These are phyloP conservation scores for Lethrus apterus DNA, from an alignment of 1,140 invertebrate species.

Conservation along the genomic window DNA sequence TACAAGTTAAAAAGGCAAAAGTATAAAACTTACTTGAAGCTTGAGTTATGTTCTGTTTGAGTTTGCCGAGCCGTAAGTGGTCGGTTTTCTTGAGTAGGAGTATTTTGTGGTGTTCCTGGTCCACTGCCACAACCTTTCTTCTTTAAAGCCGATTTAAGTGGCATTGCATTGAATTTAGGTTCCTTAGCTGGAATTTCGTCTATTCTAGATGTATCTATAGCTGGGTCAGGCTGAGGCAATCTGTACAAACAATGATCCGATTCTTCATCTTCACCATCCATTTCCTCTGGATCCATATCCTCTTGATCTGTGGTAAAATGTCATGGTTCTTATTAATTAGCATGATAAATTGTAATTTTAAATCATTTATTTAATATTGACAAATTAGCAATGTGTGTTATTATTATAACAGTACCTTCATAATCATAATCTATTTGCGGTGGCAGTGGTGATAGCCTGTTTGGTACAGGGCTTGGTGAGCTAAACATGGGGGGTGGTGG, in stretches of 20 bases:
- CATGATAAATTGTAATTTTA: too few relatives aligned
- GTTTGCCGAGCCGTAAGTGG: constrained; percentile 64
- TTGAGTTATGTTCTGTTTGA: constrained; percentile 56
- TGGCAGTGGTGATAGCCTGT: constrained; percentile 39
- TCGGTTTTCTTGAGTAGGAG: constrained; percentile 70
- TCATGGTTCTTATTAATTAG: too few relatives aligned
- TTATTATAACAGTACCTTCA: constrained; percentile 48
- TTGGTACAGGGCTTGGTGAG: constrained; percentile 71
- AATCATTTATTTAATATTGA: background rate
- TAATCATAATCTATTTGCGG: constrained; percentile 52
- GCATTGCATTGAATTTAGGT: constrained; percentile 79
- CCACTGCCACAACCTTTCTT: constrained; percentile 60
- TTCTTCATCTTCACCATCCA: constrained; percentile 51
- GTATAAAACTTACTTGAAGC: constrained; percentile 48
- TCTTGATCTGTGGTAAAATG: constrained; percentile 41
- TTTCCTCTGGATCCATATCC: constrained; percentile 48
- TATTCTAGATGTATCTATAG: constrained; percentile 70
- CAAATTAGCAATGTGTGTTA: constrained; percentile 8
- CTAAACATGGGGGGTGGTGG: constrained; percentile 94
- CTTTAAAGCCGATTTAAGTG: constrained; percentile 86
- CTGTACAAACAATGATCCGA: constrained; percentile 45
- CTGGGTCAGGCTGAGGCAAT: constrained; percentile 52
- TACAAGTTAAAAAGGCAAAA: too few relatives aligned
- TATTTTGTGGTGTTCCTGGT: constrained; percentile 55
- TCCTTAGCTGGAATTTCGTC: constrained; percentile 88